Percentiles rank a stretch among this genome's conserved stretches.
Evolutionary conservation across 2,113 vertebrate species (phyloP).

Genomic region (Pundamilia nyererei): DNA sequence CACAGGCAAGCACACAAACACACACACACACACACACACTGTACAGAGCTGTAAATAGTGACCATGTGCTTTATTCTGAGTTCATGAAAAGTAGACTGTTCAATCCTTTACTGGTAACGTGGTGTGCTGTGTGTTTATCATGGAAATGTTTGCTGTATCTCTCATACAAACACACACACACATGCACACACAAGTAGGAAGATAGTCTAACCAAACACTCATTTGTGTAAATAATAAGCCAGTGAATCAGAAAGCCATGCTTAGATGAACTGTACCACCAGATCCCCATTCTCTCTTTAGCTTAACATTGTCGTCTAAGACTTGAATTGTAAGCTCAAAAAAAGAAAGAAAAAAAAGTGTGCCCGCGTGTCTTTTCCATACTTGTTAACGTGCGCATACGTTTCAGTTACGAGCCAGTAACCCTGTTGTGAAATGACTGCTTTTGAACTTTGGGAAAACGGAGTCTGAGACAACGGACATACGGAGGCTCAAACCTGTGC

Average conservation of each 20-base stretch:
- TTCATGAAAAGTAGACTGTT: constrained; percentile 39
- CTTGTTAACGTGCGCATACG: constrained; percentile 15
- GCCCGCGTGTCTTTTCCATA: neutral
- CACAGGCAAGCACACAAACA: neutral
- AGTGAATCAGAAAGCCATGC: constrained; percentile 56
- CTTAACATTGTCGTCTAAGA: constrained; percentile 34
- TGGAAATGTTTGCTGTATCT: constrained; percentile 40
- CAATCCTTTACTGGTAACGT: constrained; percentile 54
- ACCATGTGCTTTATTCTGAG: constrained; percentile 46
- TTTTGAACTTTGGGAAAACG: neutral
- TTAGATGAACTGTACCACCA: constrained; percentile 15
- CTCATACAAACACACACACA: neutral
- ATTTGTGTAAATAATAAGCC: constrained; percentile 24
- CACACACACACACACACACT: constrained; percentile 10
- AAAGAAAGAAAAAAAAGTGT: neutral
- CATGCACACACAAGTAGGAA: neutral
- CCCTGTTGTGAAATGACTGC: neutral
- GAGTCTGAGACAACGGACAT: neutral
- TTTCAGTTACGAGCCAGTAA: constrained; percentile 27
- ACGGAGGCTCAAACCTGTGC: constrained; percentile 48
- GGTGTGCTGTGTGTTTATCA: constrained; percentile 50
- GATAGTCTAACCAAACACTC: neutral
- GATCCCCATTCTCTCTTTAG: constrained; percentile 21
- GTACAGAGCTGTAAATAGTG: constrained; percentile 70
- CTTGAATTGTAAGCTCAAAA: constrained; percentile 39